Evolutionary conservation across 2,888 invertebrate genomes (phyloP), one percentile per base, ranked within the genome.

Genomic region (Eristalinus aeneus): DNA sequence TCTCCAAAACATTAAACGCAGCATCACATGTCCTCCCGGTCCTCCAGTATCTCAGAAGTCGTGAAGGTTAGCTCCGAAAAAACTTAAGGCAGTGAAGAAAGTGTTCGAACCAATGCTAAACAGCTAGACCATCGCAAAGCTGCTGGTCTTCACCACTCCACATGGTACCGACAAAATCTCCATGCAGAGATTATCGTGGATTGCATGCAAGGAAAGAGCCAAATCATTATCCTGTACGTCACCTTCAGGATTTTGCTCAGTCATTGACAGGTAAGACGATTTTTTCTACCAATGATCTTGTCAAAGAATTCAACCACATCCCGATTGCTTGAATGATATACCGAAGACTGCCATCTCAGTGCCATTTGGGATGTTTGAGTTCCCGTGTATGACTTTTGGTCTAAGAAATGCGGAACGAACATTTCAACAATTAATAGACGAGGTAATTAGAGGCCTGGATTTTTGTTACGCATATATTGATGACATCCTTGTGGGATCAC

Each of bases 341-440:
- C 22, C 22, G 6, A 54, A 20, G 20, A 22, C 22, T 6, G 54
- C 20, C 6, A 61, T 46, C 10, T 32, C 36, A 16, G 46, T 46
- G 27, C 46, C 46, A 31, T 71, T 61, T 20, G 71, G 46, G 20
- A 9, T 67, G 8, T 63, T 22, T 20, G 63, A 63, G 63, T 36
- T 63, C 10, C 31, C 16, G 22, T 63, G 8, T 22, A 63, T 63
- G 63, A 36, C 63, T 2, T 36, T 36, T 63, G 63, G 36, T 10
- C 34, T 63, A 5, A 31, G 63, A 20, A 63, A 63, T 20, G 63
- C 63, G 0, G 34, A 34, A 5, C 63, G 36, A 20, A 34, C 34
- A n/a, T 63, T 63, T 22, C 63, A 63, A 91, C 88, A 91, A 20
- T 54, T 54, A 6, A 54, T 54, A 20, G 54, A 54, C 54, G 20